A percentile compares a stretch with the other conserved stretches of the same genome.
phyloP scores from a whole-genome alignment of 2,797 vertebrate genomes.

The Diplodus puntazzo region DNA sequence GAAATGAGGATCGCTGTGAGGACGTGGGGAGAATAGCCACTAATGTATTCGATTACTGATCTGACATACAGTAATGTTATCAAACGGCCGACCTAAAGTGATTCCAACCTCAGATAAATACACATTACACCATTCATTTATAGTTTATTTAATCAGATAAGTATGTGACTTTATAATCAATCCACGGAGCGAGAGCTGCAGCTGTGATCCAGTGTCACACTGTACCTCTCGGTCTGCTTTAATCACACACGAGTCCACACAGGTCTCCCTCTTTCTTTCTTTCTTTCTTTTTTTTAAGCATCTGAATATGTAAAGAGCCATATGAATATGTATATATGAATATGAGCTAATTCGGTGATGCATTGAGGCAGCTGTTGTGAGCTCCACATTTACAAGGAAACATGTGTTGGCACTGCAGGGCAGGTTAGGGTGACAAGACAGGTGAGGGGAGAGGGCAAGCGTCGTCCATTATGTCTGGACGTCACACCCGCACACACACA shows the following conservation, averaged over 20 bases:
- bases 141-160: constrained; percentile 20
- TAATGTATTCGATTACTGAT: constrained; percentile 3
- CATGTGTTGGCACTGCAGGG: constrained; percentile 80
- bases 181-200: constrained; percentile 34
- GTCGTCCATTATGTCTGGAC: constrained; percentile 61
- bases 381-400: constrained; percentile 77
- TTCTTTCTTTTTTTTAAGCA: constrained; percentile 6
- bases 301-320: constrained; percentile 75
- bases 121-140: background rate
- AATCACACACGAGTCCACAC: constrained; percentile 54
- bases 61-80: background rate
- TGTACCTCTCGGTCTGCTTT: constrained; percentile 29
- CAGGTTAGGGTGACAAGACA: constrained; percentile 80
- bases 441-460: constrained; percentile 77
- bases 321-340: constrained; percentile 84
- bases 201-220: constrained; percentile 48
- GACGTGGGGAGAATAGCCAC: too few relatives aligned
- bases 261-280: constrained; percentile 36
- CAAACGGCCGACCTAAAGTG: background rate
- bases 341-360: constrained; percentile 74
- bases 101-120: background rate
- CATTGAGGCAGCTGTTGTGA: constrained; percentile 75
- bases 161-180: constrained; percentile 32
- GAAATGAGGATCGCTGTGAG: background rate
- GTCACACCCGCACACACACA: constrained; percentile 21